Conservation (phyloP, 2,888 invertebrate species). For the Apeira syringaria region DNA sequence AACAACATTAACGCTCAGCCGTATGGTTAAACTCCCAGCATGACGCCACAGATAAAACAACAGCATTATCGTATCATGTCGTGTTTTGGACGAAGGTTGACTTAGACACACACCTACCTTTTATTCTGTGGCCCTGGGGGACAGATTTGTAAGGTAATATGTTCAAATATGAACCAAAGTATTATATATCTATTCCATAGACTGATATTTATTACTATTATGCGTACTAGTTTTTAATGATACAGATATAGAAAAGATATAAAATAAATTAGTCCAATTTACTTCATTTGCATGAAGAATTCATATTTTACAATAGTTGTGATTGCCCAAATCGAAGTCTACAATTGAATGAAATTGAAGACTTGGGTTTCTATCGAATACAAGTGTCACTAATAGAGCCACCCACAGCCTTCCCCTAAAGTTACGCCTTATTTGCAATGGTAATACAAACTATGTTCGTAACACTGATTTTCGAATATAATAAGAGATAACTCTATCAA, state of each 20-base stretch:
- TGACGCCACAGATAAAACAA: too few species aligned
- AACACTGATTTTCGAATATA: too few species aligned
- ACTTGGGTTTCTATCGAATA: neutral
- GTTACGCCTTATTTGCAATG: constrained; percentile 13
- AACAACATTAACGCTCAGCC: too few species aligned
- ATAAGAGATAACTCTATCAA: too few species aligned
- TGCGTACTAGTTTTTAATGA: too few species aligned
- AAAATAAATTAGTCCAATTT: too few species aligned
- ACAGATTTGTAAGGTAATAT: constrained; percentile 8
- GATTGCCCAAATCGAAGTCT: constrained; percentile 2
- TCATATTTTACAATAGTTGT: too few species aligned
- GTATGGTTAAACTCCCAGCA: neutral
- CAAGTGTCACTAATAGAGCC: constrained; percentile 5
- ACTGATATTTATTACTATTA: too few species aligned
- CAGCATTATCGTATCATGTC: neutral
- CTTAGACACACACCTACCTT: neutral
- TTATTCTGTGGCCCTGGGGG: neutral
- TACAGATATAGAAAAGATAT: too few species aligned
- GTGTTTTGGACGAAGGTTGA: constrained; percentile 6
- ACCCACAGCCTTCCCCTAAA: constrained; percentile 1
- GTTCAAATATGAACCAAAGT: constrained; percentile 1
- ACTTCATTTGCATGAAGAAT: too few species aligned
- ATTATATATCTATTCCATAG: neutral
- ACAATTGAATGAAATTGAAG: constrained; percentile 9
- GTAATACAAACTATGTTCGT: constrained; percentile 7